These are phyloP conservation scores for Dasyprocta punctata DNA, from an alignment of 2,113 vertebrate species.

Conservation along the genomic window DNA sequence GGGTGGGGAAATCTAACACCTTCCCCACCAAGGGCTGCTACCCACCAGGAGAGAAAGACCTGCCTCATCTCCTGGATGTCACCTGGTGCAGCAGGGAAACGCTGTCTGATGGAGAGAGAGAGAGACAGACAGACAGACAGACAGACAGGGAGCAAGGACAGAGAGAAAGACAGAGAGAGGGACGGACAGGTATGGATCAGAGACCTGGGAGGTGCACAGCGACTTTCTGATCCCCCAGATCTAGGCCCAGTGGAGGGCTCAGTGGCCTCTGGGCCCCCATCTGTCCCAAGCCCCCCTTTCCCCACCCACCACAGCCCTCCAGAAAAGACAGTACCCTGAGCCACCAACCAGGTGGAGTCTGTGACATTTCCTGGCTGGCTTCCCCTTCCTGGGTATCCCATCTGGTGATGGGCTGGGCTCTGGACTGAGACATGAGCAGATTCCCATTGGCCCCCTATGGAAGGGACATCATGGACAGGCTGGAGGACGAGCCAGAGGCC, in stretches of 20 bases:
- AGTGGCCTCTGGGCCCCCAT: background rate
- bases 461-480: background rate
- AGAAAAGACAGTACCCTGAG: background rate
- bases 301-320: background rate
- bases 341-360: too few relatives aligned
- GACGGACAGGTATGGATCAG: background rate
- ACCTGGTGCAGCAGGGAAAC: background rate
- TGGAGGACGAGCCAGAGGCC: background rate
- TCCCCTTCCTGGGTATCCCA: too few relatives aligned
- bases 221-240: too few relatives aligned
- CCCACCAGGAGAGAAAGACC: background rate
- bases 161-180: background rate
- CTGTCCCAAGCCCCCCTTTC: background rate
- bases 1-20: background rate
- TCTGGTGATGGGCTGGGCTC: background rate
- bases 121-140: background rate
- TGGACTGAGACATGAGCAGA: background rate
- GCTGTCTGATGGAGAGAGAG: background rate
- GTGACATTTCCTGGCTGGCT: background rate
- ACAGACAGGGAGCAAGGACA: background rate
- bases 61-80: background rate
- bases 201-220: too few relatives aligned
- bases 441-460: fast-evolving
- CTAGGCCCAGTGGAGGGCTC: background rate
- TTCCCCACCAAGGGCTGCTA: background rate